Conservation (phyloP, 2,797 vertebrate species). For the Amazona finschi region DNA sequence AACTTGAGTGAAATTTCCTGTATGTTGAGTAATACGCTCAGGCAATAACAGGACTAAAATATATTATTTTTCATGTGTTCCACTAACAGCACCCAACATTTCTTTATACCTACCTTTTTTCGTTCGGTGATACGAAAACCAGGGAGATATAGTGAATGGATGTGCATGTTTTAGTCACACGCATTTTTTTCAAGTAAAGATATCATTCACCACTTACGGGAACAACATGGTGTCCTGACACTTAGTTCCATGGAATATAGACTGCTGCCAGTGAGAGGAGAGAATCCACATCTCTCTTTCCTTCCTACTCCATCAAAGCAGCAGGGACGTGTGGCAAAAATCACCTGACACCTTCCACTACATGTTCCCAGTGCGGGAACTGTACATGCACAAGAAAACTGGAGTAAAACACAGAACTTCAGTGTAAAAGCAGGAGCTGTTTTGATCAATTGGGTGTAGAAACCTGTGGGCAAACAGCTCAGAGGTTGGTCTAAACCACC, state of each 20-base stretch:
- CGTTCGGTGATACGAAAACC: neutral
- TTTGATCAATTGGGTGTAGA: neutral
- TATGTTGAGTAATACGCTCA: neutral
- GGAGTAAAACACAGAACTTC: neutral
- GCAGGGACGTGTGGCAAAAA: neutral
- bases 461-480: neutral
- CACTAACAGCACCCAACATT: neutral
- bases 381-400: neutral
- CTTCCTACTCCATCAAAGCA: neutral
- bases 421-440: neutral
- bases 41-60: neutral
- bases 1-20: neutral
- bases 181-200: neutral
- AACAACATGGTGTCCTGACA: neutral
- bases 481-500: neutral
- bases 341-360: neutral
- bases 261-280: neutral
- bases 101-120: neutral
- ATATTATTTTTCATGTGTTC: neutral
- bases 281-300: neutral
- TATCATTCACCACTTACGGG: neutral
- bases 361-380: neutral
- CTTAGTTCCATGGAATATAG: rapidly evolving
- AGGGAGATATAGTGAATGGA: neutral
- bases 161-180: neutral